Percentiles rank a stretch among this genome's conserved stretches.
These are phyloP conservation scores for Tenrec ecaudatus DNA, from an alignment of 2,113 vertebrate genomes.

Conservation along the genomic window DNA sequence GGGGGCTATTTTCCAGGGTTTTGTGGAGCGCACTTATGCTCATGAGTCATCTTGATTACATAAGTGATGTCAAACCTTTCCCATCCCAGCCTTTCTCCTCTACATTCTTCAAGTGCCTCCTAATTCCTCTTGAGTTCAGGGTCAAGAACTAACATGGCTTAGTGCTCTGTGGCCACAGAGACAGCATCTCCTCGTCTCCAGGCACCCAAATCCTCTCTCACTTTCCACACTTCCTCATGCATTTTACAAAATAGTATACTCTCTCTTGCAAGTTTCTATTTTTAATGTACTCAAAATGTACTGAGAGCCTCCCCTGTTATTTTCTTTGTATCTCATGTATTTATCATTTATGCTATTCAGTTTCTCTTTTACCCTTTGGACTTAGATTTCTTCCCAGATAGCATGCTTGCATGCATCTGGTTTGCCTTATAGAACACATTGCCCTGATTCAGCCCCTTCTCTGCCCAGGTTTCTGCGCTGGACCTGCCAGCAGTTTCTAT, in stretches of 20 bases:
- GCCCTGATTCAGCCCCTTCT: conserved; percentile 11
- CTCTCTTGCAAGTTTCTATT: neutral
- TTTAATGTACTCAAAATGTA: neutral
- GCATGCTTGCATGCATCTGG: neutral
- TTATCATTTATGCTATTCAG: conserved; percentile 37
- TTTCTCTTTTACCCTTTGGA: conserved; percentile 12
- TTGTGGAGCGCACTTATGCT: neutral
- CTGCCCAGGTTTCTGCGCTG: conserved; percentile 14
- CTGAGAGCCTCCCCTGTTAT: neutral
- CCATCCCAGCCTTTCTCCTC: neutral
- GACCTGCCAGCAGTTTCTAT: conserved; percentile 30
- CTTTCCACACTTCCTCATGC: neutral
- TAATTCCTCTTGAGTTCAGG: neutral
- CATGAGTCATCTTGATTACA: neutral
- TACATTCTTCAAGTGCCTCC: neutral
- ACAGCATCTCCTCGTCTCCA: neutral
- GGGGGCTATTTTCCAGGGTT: neutral
- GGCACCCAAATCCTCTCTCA: neutral
- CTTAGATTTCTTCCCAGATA: conserved; percentile 18
- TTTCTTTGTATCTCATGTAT: conserved; percentile 34
- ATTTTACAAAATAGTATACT: neutral
- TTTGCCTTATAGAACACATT: conserved; percentile 21
- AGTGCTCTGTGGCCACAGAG: neutral
- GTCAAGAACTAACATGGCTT: neutral
- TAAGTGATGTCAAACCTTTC: neutral